A percentile compares a stretch with the other conserved stretches of the same genome.
These are phyloP conservation scores for Arge pagana DNA, from an alignment of 2,888 invertebrate genomes.

Conservation along the genomic window DNA sequence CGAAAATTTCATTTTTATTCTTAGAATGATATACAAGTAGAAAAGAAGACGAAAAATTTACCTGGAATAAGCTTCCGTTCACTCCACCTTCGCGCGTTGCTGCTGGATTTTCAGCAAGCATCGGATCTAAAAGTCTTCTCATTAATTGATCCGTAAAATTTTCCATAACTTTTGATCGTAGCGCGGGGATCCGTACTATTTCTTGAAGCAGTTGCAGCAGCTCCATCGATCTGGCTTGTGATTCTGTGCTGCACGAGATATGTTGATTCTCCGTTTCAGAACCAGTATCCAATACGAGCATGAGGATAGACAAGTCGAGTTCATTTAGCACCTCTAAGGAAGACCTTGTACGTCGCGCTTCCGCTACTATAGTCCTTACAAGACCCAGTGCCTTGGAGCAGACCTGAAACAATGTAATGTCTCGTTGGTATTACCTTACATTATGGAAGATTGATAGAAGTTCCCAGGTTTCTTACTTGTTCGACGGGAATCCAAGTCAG, in stretches of 20 bases:
- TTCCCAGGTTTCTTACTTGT: constrained; percentile 36
- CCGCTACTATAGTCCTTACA: constrained; percentile 55
- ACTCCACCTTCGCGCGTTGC: constrained; percentile 40
- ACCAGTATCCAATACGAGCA: constrained; percentile 49
- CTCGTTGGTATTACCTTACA: background rate
- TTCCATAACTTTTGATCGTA: constrained; percentile 53
- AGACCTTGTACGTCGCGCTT: constrained; percentile 43
- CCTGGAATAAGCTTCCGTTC: constrained; percentile 46
- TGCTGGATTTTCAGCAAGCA: constrained; percentile 48
- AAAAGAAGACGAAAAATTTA: constrained; percentile 24
- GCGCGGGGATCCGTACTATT: constrained; percentile 51
- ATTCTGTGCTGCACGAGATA: constrained; percentile 44
- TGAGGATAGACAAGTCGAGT: constrained; percentile 56
- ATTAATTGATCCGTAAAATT: constrained; percentile 55
- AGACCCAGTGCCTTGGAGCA: constrained; percentile 58
- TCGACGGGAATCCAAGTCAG: constrained; percentile 61
- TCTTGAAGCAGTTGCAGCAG: constrained; percentile 60
- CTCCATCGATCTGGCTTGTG: constrained; percentile 56
- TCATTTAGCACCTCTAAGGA: constrained; percentile 48
- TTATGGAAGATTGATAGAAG: background rate
- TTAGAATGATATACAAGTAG: constrained; percentile 1
- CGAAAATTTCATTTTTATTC: too few species aligned
- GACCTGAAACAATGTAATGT: constrained; percentile 38
- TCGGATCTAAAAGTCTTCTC: constrained; percentile 54
- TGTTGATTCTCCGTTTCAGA: constrained; percentile 33